phyloP scores from a whole-genome alignment of 2,113 vertebrate species.

The Misgurnus mizolepis region DNA sequence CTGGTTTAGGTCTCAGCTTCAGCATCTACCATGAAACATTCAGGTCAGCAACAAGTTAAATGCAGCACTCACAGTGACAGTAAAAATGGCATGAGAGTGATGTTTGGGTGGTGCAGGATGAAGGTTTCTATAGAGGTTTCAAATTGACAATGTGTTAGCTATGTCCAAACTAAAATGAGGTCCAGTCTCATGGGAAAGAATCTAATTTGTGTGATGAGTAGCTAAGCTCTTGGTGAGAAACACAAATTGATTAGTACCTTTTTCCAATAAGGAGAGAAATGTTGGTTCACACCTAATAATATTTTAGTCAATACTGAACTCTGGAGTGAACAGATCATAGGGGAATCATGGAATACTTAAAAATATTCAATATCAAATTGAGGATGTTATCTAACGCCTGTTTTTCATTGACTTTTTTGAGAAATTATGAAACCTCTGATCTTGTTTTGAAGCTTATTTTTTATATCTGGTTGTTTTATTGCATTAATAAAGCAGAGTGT shows the following conservation, averaged over 20 bases:
- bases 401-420: neutral
- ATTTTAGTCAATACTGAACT: slow-evolving; percentile 36
- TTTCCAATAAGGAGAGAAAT: slow-evolving; percentile 42
- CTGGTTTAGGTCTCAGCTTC: neutral
- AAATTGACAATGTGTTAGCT: neutral
- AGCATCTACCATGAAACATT: neutral
- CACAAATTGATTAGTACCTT: neutral
- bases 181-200: slow-evolving; percentile 31
- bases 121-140: too few species aligned
- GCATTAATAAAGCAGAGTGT: too few species aligned
- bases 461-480: neutral
- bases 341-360: neutral
- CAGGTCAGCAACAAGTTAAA: too few species aligned
- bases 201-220: slow-evolving; percentile 51
- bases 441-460: neutral
- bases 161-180: slow-evolving; percentile 43
- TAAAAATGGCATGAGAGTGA: too few species aligned
- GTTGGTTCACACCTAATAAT: slow-evolving; percentile 47
- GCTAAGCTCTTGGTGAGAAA: slow-evolving; percentile 50
- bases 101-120: too few species aligned
- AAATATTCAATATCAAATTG: neutral
- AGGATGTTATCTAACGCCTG: neutral
- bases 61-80: too few species aligned
- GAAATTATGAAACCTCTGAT: neutral
- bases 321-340: slow-evolving; percentile 10